A percentile compares a stretch with the other conserved stretches of the same genome.
These are phyloP conservation scores for Anguilla japonica DNA, from an alignment of 2,113 vertebrate species.

Conservation along the genomic window DNA sequence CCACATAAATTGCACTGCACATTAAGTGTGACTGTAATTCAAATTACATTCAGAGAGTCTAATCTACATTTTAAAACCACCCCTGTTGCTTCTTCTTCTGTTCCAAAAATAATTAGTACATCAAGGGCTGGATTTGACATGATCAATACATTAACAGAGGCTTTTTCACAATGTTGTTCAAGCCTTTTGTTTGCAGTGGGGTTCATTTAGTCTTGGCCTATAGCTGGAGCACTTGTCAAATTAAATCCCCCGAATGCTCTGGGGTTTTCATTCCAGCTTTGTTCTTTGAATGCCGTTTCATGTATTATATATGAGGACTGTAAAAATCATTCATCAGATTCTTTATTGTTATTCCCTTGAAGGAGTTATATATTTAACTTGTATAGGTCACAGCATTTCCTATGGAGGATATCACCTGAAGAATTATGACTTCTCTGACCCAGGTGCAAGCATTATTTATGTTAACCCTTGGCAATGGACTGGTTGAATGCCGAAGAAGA, in stretches of 20 bases:
- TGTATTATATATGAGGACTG: constrained; percentile 40
- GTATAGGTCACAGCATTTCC: constrained; percentile 41
- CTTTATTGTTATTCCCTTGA: constrained; percentile 34
- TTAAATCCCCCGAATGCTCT: background rate
- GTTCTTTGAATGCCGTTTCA: constrained; percentile 30
- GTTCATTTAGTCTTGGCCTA: background rate
- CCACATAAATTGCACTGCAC: background rate
- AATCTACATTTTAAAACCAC: background rate
- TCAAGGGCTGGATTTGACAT: background rate
- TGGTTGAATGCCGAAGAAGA: constrained; percentile 1
- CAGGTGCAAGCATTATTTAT: constrained; percentile 46
- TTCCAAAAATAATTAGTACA: background rate
- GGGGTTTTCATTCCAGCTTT: constrained; percentile 7
- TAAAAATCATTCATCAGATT: constrained; percentile 36
- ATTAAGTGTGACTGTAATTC: background rate
- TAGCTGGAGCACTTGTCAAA: constrained; percentile 11
- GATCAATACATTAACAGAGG: background rate
- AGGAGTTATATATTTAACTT: constrained; percentile 48
- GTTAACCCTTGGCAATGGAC: constrained; percentile 20
- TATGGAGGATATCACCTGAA: constrained; percentile 23
- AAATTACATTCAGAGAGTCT: background rate
- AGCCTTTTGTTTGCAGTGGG: background rate
- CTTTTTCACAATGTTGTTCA: background rate
- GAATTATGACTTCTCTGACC: constrained; percentile 45
- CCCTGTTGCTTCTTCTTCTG: background rate